Percentiles rank a stretch among this genome's conserved stretches.
Evolutionary conservation across 1,140 invertebrate species (phyloP).

Genomic region (Zaprionus lachaisei): DNA sequence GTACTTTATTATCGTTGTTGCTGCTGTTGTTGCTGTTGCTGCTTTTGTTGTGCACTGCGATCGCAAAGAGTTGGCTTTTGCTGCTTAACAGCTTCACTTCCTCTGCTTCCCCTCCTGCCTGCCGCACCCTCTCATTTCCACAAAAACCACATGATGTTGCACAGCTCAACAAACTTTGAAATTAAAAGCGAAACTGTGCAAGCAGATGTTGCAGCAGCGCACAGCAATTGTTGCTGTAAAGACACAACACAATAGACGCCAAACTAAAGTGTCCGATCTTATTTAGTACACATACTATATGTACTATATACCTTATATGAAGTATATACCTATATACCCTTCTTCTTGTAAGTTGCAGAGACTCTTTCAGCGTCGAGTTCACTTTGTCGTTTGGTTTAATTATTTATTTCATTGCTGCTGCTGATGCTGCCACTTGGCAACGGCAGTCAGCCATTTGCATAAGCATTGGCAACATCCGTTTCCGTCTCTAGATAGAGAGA

Average conservation of each 20-base stretch:
- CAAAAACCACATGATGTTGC: slow-evolving; percentile 64
- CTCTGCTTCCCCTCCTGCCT: background rate
- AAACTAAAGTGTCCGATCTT: background rate
- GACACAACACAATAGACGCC: background rate
- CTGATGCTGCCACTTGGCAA: background rate
- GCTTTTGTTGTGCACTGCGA: slow-evolving; percentile 10
- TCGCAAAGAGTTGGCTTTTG: slow-evolving; percentile 43
- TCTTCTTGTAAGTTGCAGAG: no score
- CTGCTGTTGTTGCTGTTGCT: slow-evolving; percentile 9
- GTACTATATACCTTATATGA: background rate
- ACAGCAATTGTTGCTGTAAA: slow-evolving; percentile 53
- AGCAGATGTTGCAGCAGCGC: slow-evolving; percentile 44
- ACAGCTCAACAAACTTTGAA: slow-evolving; percentile 69
- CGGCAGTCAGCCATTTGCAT: slow-evolving; percentile 32
- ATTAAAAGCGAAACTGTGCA: slow-evolving; percentile 69
- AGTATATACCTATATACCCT: background rate
- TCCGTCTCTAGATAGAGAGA: slow-evolving; percentile 18
- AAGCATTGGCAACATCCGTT: slow-evolving; percentile 46
- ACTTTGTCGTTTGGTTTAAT: slow-evolving; percentile 2
- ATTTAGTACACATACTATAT: background rate
- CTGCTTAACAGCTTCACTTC: slow-evolving; percentile 46
- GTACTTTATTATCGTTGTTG: slow-evolving; percentile 44
- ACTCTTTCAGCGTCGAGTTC: background rate
- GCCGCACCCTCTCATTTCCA: background rate
- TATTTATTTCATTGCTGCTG: slow-evolving; percentile 5